Base-by-base conservation (phyloP, 2,888 invertebrate genomes). In the Apotomis capreana region DNA sequence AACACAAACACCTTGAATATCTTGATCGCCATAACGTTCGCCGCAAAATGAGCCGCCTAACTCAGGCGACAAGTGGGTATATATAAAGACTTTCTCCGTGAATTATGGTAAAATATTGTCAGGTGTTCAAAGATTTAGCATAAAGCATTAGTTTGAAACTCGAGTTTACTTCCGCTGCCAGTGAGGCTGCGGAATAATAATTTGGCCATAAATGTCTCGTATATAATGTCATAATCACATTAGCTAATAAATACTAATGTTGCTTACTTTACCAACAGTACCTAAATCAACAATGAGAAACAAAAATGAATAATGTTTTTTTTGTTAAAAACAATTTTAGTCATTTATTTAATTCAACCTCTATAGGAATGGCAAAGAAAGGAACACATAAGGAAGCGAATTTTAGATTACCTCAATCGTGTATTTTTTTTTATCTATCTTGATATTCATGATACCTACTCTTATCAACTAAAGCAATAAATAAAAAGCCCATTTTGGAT, bases 31-130 rank as follows among this genome's bases (percentile, higher is more conserved):
- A 61, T 73, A 70, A 54, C 72, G 77, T 73, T 78, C 77, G 76
- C 75, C 77, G 80, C 73, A 68, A 81, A 85, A 84, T 88, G 86
- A 81, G 76, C 77, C 65, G 72, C 65, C 63, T 74, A 60, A 77
- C 73, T 74, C 75, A 9, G 75, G 74, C 77, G 81, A 79, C 83
- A 81, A 81, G 72, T 71, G 74, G 74, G 65, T 84, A 83, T 87
- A 84, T 89, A 87, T 89, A 86, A 86, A 85, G 79, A 81, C 87
- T 89, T 88, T 88, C 87, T 81, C 85, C 79, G 75, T 81, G 73
- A 79, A 75, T 79, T 77, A 80, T 78, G 78, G 61, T 58, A 70
- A 71, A 71, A 71, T 68, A 77, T 75, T 76, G 75, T 76, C 78
- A 77, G 74, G 82, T 82, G 77, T 81, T 83, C 81, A 79, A 79